Evolutionary conservation across 2,888 invertebrate genomes (phyloP), one percentile per base, ranked within the genome.

Genomic region (Julus scanicus): DNA sequence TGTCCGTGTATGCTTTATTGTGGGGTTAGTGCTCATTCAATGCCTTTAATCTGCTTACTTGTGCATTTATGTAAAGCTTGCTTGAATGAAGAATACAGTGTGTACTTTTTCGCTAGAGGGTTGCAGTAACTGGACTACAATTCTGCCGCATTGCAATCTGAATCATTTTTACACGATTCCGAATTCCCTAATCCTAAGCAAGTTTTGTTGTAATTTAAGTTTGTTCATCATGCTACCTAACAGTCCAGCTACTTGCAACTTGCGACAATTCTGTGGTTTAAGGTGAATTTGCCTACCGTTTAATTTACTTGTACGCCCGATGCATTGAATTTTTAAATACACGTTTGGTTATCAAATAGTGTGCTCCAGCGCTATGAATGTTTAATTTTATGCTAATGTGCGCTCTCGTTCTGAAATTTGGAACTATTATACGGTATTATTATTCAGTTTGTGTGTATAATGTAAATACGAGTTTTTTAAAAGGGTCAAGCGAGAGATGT

Each of bases 401-500:
- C n/a, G 71, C 71, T 29, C 29, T 4, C 9, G 20, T 71, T 71
- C 71, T 71, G 29, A 71, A 29, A 29, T 71, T 71, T 71, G n/a
- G 29, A 29, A n/a, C 17, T 29, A 11, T 9, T 71, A 6, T 29
- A 9, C 20, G 5, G 71, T 71, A 71, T 71, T 71, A 29, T 29
- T 29, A 71, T 71, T 71, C 71, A 71, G 71, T 71, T 71, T 29
- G 71, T 71, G 29, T 71, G 71, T 71, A 71, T 71, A 71, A 71
- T 71, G 71, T 71, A 71, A 71, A 71, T 71, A 71, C 71, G 71
- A 71, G 0, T 29, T 71, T 71, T 71, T 71, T 71, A 20, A 63
- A 71, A 29, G 71, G 71, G n/a, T 71, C 2, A 29, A 4, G 71
- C 9, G 71, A 71, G 29, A 63, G 20, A 63, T 20, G 11, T 57